phyloP scores from a whole-genome alignment of 2,888 invertebrate genomes.

The Pyrrhia umbra region DNA sequence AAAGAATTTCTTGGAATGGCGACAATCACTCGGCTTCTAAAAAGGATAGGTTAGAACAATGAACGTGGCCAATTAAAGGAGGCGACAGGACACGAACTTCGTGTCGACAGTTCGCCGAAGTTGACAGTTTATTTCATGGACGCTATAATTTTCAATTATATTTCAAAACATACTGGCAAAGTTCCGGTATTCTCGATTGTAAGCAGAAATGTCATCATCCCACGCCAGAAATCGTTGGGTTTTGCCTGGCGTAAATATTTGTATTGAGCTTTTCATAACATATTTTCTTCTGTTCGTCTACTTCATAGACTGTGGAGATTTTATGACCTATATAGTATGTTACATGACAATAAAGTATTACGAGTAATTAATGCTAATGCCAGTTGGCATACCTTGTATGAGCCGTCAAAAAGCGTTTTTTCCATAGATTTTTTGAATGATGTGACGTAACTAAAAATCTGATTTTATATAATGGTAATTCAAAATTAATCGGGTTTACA shows the following conservation, averaged over 20 bases:
- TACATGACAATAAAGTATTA: conserved; percentile 2
- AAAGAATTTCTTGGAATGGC: conserved; percentile 70
- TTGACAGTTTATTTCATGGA: conserved; percentile 78
- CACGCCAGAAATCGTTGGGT: conserved; percentile 67
- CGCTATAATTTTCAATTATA: conserved; percentile 82
- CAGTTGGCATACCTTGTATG: background rate
- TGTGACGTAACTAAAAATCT: too few species aligned
- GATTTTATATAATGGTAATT: too few species aligned
- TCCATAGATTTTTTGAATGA: background rate
- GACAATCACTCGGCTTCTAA: conserved; percentile 71
- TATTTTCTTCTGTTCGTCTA: conserved; percentile 40
- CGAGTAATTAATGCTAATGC: background rate
- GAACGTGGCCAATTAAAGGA: conserved; percentile 82
- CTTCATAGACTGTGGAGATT: conserved; percentile 12
- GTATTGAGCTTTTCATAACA: conserved; percentile 60
- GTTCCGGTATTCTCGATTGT: conserved; percentile 68
- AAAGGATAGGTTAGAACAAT: conserved; percentile 76
- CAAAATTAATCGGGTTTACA: too few species aligned
- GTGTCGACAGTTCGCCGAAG: conserved; percentile 74
- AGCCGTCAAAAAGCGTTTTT: too few species aligned
- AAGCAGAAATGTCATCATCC: conserved; percentile 72
- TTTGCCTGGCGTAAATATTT: conserved; percentile 63
- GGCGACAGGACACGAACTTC: conserved; percentile 79
- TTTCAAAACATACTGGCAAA: conserved; percentile 71
- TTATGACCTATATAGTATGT: conserved; percentile 26